Evolutionary conservation across 2,797 vertebrate species (phyloP), one percentile per base, ranked within the genome.

Genomic region (Oreochromis grahami): DNA sequence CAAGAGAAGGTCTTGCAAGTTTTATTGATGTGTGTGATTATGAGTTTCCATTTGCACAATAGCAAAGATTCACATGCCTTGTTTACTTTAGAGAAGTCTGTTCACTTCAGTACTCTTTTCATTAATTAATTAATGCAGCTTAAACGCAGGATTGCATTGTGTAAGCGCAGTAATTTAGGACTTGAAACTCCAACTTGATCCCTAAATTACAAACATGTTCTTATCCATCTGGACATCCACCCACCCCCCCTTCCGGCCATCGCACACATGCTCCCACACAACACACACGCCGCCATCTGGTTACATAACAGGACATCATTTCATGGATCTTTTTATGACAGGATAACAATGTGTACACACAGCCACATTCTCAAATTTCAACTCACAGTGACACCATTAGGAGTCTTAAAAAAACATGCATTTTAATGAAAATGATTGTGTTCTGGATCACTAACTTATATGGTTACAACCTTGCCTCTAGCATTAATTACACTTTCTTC

Each of bases 201-300:
- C 52, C 13, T 65, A 81, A 84, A 81, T 84, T 76, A 84, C 76
- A 89, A 50, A 58, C 83, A 82, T 81, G 55, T 38, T 83, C 84
- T 84, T 76, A 60, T 84, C 81, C 90, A 88, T 91, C 77, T 91
- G 87, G 82, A 85, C 76, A 24, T n/a, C 80, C 80, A 32, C 48
- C 41, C 56, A 15, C 41, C 7, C 9, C 51, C 60, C 24, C 65
- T 63, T 43, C 56, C 36, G 79, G 36, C 21, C 8, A 6, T 19
- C 60, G n/a, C 53, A 77, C 79, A 81, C 81, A 78, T 11, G 38
- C 53, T 50, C 52, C 7, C 81, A 68, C 72, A 78, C 63, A 43
- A 68, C 43, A 79, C 77, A 87, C 68, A 55, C 45, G 13, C 43
- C n/a, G 86, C 88, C 87, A 92, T 92, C 88, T 94, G 92, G 89